phyloP scores from a whole-genome alignment of 2,888 invertebrate species.

The Limnephilus lunatus region DNA sequence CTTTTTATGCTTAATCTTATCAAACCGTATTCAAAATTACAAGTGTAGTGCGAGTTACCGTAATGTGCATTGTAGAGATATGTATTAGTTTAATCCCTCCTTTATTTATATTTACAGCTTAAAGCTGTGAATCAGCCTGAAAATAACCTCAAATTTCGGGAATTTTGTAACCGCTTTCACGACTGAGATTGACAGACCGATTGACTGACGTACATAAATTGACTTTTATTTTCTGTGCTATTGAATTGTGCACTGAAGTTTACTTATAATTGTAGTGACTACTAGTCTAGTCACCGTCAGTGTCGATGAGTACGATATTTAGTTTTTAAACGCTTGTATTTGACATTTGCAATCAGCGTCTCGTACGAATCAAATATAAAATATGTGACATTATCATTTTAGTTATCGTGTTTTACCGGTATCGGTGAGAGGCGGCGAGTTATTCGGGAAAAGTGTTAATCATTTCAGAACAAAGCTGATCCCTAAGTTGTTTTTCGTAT shows the following conservation, averaged over 20 bases:
- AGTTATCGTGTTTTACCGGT: slow-evolving; percentile 25
- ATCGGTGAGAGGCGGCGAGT: background rate
- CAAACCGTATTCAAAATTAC: slow-evolving; percentile 36
- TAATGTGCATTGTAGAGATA: background rate
- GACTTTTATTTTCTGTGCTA: slow-evolving; percentile 10
- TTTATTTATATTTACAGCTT: slow-evolving; percentile 23
- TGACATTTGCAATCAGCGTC: slow-evolving; percentile 15
- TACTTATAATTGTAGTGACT: slow-evolving; percentile 31
- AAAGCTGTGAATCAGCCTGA: slow-evolving; percentile 35
- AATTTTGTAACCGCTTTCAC: slow-evolving; percentile 38
- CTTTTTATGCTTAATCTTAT: slow-evolving; percentile 60
- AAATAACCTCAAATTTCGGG: slow-evolving; percentile 54
- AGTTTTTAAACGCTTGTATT: background rate
- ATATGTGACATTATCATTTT: slow-evolving; percentile 24
- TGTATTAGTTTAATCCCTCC: background rate
- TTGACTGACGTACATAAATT: slow-evolving; percentile 38
- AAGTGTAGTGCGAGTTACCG: slow-evolving; percentile 12
- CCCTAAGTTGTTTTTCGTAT: background rate
- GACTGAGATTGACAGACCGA: slow-evolving; percentile 38
- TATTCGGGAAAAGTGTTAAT: background rate
- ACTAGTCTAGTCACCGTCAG: background rate
- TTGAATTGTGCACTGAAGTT: background rate
- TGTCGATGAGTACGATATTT: background rate
- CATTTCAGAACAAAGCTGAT: background rate
- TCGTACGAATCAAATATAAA: slow-evolving; percentile 3